Percentiles rank a stretch among this genome's conserved stretches.
Evolutionary conservation across 2,113 vertebrate species (phyloP).

Genomic region (Atherinomorus stipes): DNA sequence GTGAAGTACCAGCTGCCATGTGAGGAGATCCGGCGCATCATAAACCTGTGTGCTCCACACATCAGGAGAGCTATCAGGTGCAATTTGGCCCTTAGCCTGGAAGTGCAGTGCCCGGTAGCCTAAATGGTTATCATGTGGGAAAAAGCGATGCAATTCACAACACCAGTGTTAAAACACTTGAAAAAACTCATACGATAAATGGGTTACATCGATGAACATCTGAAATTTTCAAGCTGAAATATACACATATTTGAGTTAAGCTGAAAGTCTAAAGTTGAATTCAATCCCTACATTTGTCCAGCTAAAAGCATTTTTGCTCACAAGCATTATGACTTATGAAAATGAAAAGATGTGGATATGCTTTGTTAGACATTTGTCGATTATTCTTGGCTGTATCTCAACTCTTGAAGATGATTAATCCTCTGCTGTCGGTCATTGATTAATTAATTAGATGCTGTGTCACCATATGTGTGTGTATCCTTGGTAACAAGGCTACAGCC

Average conservation of each 20-base stretch:
- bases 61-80: too few species aligned
- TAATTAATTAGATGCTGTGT: conserved; percentile 78
- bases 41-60: too few species aligned
- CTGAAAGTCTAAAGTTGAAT: conserved; percentile 1
- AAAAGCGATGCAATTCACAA: too few species aligned
- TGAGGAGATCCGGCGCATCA: too few species aligned
- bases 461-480: conserved; percentile 72
- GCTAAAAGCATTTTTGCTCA: neutral
- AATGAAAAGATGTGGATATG: too few species aligned
- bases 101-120: too few species aligned
- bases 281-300: neutral
- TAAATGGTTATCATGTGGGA: too few species aligned
- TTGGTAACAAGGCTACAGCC: conserved; percentile 39
- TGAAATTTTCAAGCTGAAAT: neutral
- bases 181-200: too few species aligned
- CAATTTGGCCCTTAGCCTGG: too few species aligned
- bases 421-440: conserved; percentile 78
- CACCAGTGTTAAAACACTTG: too few species aligned
- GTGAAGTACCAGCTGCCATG: too few species aligned
- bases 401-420: conserved; percentile 72
- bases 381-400: conserved; percentile 59
- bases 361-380: conserved; percentile 5
- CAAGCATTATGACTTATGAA: neutral
- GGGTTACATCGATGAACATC: too few species aligned
- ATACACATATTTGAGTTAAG: conserved; percentile 10